phyloP scores from a whole-genome alignment of 2,888 invertebrate species.

The Spialia ferax region DNA sequence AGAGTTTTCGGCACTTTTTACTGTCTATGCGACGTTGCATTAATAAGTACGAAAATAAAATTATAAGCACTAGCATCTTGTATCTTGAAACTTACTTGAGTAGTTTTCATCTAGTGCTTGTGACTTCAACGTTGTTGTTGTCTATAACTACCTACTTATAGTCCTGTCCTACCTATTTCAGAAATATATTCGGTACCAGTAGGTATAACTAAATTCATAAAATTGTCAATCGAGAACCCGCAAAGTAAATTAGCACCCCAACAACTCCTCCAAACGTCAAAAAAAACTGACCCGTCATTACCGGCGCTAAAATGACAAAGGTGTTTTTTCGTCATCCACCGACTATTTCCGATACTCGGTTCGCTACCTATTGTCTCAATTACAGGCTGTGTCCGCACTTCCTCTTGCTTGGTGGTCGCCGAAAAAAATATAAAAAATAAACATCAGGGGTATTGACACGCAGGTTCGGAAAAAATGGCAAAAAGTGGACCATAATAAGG shows the following conservation, averaged over 20 bases:
- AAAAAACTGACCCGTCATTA: constrained; percentile 53
- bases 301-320: constrained; percentile 56
- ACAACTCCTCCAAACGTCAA: not conserved
- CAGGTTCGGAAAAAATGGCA: too few species aligned
- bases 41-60: too few species aligned
- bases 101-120: too few species aligned
- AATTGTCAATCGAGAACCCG: constrained; percentile 4
- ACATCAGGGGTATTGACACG: constrained; percentile 25
- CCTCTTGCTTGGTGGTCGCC: constrained; percentile 72
- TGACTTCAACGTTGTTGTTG: too few species aligned
- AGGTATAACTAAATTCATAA: not conserved
- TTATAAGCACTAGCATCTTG: too few species aligned
- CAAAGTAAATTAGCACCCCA: constrained; percentile 11
- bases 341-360: constrained; percentile 61
- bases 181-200: too few species aligned
- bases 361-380: constrained; percentile 70
- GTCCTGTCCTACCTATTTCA: too few species aligned
- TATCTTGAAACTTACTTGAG: too few species aligned
- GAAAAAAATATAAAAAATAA: constrained; percentile 60
- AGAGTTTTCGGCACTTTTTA: too few species aligned
- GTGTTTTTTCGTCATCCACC: constrained; percentile 52
- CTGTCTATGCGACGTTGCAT: too few species aligned
- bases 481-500: too few species aligned
- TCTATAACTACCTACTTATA: too few species aligned
- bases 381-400: constrained; percentile 65